Evolutionary conservation across 2,888 invertebrate genomes (phyloP).

Genomic region (Flabesymbios commensalis): DNA sequence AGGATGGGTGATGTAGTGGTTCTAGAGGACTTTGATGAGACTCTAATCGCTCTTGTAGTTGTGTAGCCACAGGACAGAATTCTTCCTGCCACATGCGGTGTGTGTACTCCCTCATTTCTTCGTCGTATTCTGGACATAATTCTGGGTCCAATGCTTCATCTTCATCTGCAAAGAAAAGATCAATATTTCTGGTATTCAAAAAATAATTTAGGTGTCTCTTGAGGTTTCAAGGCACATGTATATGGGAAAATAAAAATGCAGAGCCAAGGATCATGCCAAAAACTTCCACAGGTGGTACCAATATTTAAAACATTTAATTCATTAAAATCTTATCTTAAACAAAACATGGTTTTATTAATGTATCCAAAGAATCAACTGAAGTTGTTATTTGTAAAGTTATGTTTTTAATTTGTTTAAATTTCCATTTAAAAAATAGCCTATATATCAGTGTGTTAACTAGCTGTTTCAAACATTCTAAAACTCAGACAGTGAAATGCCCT

Average conservation of each 20-base stretch:
- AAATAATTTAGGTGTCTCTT: not conserved
- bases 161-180: slow-evolving; percentile 15
- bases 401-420: no score
- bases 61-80: slow-evolving; percentile 56
- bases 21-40: slow-evolving; percentile 53
- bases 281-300: not conserved
- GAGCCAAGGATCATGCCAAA: no score
- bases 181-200: not conserved
- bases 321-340: no score
- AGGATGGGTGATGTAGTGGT: slow-evolving; percentile 24
- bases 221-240: not conserved
- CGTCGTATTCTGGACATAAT: slow-evolving; percentile 40
- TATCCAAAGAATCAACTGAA: no score
- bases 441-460: no score
- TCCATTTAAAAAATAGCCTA: no score
- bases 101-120: slow-evolving; percentile 41
- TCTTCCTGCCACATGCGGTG: slow-evolving; percentile 55
- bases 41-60: slow-evolving; percentile 56
- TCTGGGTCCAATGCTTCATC: slow-evolving; percentile 19
- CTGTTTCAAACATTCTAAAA: no score
- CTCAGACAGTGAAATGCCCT: no score
- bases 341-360: no score
- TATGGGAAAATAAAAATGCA: no score
- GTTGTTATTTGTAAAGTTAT: no score
- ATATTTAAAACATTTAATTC: no score